Evolutionary conservation across 2,888 invertebrate species (phyloP), one percentile per base, ranked within the genome.

Genomic region (Pheosia gnoma): DNA sequence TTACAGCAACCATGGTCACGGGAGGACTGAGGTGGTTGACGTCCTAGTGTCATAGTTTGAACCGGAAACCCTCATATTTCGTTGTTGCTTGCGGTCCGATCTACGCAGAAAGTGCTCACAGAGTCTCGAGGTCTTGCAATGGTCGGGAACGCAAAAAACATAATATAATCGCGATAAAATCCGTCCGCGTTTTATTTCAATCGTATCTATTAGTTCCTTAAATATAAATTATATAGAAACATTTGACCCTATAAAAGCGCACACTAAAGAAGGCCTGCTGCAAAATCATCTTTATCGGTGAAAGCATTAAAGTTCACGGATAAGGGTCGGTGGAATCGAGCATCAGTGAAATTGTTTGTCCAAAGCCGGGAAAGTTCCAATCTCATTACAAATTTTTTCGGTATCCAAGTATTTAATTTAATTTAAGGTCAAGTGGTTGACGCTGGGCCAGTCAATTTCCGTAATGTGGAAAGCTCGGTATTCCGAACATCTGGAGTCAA

Each of bases 301-400:
- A 47, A 47, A 11, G 4, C 11, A 47, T 47, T 47, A 47, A 47
- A n/a, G n/a, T 47, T 47, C n/a, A 4, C n/a, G 47, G 47, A 47
- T 47, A 47, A n/a, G n/a, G 47, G 47, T n/a, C 9, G 47, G 47
- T 47, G n/a, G n/a, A 11, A 9, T 47, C 47, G 47, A 47, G 10
- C 45, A 47, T 47, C 47, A 0, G 9, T 47, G 9, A n/a, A 57
- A 59, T 53, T n/a, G 39, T 62, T 59, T 61, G 58, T 61, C 61
- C 65, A 52, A 61, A 63, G 58, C 58, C 60, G 6, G 70, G 63
- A 72, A 71, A 72, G 60, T 71, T 66, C 59, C 72, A 49, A 66
- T 58, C 62, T 69, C 62, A 65, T 72, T 71, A 72, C 13, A 5
- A 54, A 10, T 37, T 54, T 54, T 59, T 56, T 58, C 39, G 49